Evolutionary conservation across 2,888 invertebrate genomes (phyloP).

Genomic region (Stenichneumon culpator): DNA sequence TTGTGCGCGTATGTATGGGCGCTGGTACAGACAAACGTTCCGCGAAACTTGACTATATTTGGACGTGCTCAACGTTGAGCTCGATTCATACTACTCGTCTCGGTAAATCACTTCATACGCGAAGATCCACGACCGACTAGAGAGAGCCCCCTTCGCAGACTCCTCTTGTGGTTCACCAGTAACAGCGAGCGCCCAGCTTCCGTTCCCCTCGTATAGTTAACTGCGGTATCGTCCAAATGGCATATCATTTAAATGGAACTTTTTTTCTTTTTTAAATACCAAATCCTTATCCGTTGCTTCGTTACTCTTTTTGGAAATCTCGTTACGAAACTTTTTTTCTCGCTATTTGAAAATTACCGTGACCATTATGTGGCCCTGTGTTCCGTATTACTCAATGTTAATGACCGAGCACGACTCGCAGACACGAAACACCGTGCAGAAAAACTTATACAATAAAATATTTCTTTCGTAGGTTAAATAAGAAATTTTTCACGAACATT

Average conservation of each 20-base stretch:
- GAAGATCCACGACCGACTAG: slow-evolving; percentile 50
- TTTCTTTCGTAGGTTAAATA: no score
- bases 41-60: slow-evolving; percentile 68
- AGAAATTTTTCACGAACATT: no score
- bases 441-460: no score
- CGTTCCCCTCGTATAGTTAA: slow-evolving; percentile 15
- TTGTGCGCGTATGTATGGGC: slow-evolving; percentile 13
- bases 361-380: no score
- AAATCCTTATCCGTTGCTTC: neutral
- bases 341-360: no score
- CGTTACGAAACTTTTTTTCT: neutral
- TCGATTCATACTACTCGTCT: slow-evolving; percentile 65
- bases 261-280: neutral
- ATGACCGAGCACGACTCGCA: no score
- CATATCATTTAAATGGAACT: slow-evolving; percentile 14
- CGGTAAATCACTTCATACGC: slow-evolving; percentile 67
- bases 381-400: no score
- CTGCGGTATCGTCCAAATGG: slow-evolving; percentile 40
- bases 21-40: slow-evolving; percentile 49
- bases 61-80: slow-evolving; percentile 60
- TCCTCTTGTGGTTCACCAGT: slow-evolving; percentile 21
- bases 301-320: neutral
- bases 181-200: slow-evolving; percentile 1
- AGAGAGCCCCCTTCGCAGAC: slow-evolving; percentile 1
- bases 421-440: no score